Percentiles rank a stretch among this genome's conserved stretches.
phyloP scores from a whole-genome alignment of 2,113 vertebrate genomes.

The Mirounga angustirostris region DNA sequence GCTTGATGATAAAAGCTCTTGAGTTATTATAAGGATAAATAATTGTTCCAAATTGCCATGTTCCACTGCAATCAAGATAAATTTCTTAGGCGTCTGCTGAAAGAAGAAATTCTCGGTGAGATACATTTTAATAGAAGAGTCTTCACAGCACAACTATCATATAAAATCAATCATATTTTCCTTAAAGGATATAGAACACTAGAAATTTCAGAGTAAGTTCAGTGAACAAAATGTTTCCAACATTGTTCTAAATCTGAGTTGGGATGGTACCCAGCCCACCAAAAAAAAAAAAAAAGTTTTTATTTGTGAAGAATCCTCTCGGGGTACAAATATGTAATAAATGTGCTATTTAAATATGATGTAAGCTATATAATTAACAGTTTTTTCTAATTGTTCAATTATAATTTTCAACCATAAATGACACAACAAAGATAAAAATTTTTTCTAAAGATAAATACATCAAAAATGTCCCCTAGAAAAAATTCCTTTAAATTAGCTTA shows the following conservation, averaged over 20 bases:
- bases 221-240: constrained; percentile 51
- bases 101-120: constrained; percentile 73
- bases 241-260: constrained; percentile 45
- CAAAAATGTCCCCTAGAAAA: constrained; percentile 45
- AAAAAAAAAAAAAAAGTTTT: constrained; percentile 6
- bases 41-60: constrained; percentile 79
- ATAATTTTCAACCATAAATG: constrained; percentile 28
- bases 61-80: constrained; percentile 82
- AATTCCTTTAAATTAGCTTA: neutral
- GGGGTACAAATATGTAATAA: constrained; percentile 60
- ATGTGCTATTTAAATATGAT: constrained; percentile 60
- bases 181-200: constrained; percentile 16
- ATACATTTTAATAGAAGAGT: constrained; percentile 67
- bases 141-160: neutral
- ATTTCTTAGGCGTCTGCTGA: constrained; percentile 76
- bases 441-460: constrained; percentile 63
- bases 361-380: constrained; percentile 65
- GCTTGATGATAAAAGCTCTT: constrained; percentile 81
- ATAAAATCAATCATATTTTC: constrained; percentile 21
- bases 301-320: constrained; percentile 57
- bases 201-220: constrained; percentile 58
- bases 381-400: constrained; percentile 42
- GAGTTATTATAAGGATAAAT: constrained; percentile 82
- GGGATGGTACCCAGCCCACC: neutral
- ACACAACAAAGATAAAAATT: constrained; percentile 51